Base-by-base conservation (phyloP, 1,140 invertebrate species). In the Diploscapter pachys region DNA sequence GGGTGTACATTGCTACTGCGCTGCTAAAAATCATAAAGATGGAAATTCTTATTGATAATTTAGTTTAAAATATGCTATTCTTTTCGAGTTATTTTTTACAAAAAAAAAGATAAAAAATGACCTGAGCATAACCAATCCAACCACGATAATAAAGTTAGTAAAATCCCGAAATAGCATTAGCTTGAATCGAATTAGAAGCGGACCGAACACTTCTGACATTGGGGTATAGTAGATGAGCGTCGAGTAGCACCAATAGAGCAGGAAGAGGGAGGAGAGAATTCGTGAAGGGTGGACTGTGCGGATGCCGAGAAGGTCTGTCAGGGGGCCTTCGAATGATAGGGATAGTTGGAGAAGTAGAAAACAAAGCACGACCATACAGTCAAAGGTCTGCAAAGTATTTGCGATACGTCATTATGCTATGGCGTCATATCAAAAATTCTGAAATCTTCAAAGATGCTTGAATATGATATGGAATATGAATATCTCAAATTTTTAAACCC, bases 221-320 rank as follows among this genome's bases (percentile, higher is more conserved):
- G 83, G 81, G 56, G 82, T 73, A 61, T 84, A 84, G 61, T 80
- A 76, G 71, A 85, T 83, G 9, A 84, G 70, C 52, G 83, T 84
- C 6, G 76, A 66, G 71, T 84, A 85, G 65, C 80, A 84, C 73
- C 81, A 75, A 67, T 85, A 84, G 31, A 84, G 71, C 49, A 84
- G 69, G 55, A 85, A 83, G 69, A 79, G 75, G n/a, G 82, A 57
- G 61, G 76, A 82, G 9, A 79, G 56, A 5, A 78, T 71, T 66
- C 77, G 71, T 5, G 73, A 56, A 8, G 66, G 57, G 69, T 81
- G 82, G 3, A 70, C 78, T 11, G 75, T 76, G 9, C 5, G 11
- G 48, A 74, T 13, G 9, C 61, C 52, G 65, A 69, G 73, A 53
- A 62, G 50, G 31, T 31, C 31, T 31, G 31, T 31, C 31, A 31